Percentiles rank a stretch among this genome's conserved stretches.
These are phyloP conservation scores for Pammene aurita DNA, from an alignment of 2,888 invertebrate species.

Conservation along the genomic window DNA sequence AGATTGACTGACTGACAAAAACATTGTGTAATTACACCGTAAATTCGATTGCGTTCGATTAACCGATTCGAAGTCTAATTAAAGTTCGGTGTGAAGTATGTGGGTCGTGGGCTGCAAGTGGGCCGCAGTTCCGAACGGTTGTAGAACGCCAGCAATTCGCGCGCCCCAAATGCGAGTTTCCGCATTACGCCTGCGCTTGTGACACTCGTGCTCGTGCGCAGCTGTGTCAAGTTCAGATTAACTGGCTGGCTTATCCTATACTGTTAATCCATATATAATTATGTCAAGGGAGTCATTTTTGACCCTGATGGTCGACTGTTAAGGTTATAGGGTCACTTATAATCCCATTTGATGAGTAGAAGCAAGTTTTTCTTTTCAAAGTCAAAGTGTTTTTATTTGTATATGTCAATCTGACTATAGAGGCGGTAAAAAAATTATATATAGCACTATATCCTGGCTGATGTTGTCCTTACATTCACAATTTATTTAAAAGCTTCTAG, in stretches of 20 bases:
- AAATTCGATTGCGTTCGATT: slow-evolving; percentile 8
- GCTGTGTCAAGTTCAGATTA: slow-evolving; percentile 40
- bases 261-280: too few relatives aligned
- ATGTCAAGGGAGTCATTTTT: too few relatives aligned
- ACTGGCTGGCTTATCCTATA: slow-evolving; percentile 12
- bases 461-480: too few relatives aligned
- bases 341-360: too few relatives aligned
- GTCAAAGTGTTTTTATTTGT: too few relatives aligned
- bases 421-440: too few relatives aligned
- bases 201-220: slow-evolving; percentile 35
- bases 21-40: background rate
- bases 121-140: slow-evolving; percentile 61
- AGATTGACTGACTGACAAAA: background rate
- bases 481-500: too few relatives aligned
- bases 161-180: slow-evolving; percentile 69
- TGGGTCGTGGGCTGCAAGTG: slow-evolving; percentile 51
- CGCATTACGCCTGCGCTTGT: slow-evolving; percentile 57
- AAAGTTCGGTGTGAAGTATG: slow-evolving; percentile 40
- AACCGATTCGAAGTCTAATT: slow-evolving; percentile 31
- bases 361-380: too few relatives aligned
- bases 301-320: too few relatives aligned
- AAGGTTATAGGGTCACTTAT: too few relatives aligned
- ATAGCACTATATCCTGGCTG: too few relatives aligned
- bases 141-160: slow-evolving; percentile 58
- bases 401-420: too few relatives aligned